phyloP scores from a whole-genome alignment of 2,113 vertebrate species.

The Petrocephalus zakoni region DNA sequence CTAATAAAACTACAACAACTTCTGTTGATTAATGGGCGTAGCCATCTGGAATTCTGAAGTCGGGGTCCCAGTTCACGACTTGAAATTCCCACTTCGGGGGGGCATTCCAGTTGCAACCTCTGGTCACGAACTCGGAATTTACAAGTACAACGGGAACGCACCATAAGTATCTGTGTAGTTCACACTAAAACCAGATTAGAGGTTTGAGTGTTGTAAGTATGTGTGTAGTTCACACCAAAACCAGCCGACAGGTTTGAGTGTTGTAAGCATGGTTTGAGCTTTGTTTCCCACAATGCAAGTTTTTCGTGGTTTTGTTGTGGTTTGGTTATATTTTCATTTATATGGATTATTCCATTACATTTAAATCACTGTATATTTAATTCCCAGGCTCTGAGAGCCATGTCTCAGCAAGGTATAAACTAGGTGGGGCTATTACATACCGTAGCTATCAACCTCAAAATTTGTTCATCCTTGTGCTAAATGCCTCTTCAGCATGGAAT shows the following conservation, averaged over 20 bases:
- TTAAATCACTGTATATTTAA: not conserved
- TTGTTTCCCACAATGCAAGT: not conserved
- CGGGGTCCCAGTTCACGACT: too few relatives aligned
- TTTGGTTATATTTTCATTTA: not conserved
- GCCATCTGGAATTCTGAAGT: too few relatives aligned
- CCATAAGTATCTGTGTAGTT: too few relatives aligned
- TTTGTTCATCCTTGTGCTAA: not conserved
- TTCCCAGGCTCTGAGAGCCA: not conserved
- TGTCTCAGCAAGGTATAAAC: not conserved
- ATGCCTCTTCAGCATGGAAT: not conserved
- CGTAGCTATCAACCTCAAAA: not conserved
- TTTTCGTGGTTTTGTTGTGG: not conserved
- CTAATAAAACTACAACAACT: too few relatives aligned
- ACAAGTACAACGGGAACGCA: too few relatives aligned
- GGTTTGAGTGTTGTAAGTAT: not conserved
- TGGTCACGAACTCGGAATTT: too few relatives aligned
- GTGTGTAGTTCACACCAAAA: not conserved
- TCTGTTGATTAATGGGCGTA: too few relatives aligned
- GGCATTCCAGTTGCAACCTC: too few relatives aligned
- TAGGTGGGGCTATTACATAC: not conserved
- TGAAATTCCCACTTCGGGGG: too few relatives aligned
- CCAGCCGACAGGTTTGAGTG: not conserved
- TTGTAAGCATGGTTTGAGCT: not conserved
- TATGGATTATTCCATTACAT: not conserved
- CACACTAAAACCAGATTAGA: too few relatives aligned